Conservation (phyloP, 92 coral and sea anemone species). For the Scolanthus callimorphus region DNA sequence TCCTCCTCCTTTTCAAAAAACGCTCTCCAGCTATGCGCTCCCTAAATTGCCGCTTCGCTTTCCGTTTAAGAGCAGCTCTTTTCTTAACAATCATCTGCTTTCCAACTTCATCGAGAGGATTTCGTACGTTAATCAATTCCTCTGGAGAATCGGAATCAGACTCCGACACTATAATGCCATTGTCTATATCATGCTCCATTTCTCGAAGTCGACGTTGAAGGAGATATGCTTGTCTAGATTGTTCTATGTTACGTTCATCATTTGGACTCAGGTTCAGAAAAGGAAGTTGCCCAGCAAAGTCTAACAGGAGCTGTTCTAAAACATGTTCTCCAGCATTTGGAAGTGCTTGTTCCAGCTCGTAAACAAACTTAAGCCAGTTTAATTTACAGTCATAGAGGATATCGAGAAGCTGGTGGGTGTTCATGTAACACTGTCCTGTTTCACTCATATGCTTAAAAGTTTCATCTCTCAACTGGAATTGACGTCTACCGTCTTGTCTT, state of each 20-base stretch:
- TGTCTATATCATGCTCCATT: constrained; percentile 14
- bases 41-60: constrained; percentile 33
- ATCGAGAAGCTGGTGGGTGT: constrained; percentile 30
- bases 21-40: constrained; percentile 30
- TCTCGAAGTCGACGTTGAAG: constrained; percentile 12
- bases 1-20: constrained; percentile 29
- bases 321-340: constrained; percentile 22
- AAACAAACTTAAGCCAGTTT: constrained; percentile 41
- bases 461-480: constrained; percentile 11
- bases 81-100: constrained; percentile 23
- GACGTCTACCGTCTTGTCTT: constrained; percentile 2
- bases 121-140: constrained; percentile 30
- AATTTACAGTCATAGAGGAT: constrained; percentile 16
- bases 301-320: constrained; percentile 16
- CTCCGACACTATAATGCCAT: constrained; percentile 2
- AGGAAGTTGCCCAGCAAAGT: constrained; percentile 15
- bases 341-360: background rate
- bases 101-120: constrained; percentile 40
- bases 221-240: constrained; percentile 42
- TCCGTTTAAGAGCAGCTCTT: constrained; percentile 48
- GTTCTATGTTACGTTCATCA: constrained; percentile 17
- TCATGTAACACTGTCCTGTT: constrained; percentile 12
- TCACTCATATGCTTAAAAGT: constrained; percentile 24
- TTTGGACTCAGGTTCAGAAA: constrained; percentile 2
- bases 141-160: constrained; percentile 53